Conservation (phyloP, 1,140 invertebrate species). For the Anagrus nilaparvatae region DNA sequence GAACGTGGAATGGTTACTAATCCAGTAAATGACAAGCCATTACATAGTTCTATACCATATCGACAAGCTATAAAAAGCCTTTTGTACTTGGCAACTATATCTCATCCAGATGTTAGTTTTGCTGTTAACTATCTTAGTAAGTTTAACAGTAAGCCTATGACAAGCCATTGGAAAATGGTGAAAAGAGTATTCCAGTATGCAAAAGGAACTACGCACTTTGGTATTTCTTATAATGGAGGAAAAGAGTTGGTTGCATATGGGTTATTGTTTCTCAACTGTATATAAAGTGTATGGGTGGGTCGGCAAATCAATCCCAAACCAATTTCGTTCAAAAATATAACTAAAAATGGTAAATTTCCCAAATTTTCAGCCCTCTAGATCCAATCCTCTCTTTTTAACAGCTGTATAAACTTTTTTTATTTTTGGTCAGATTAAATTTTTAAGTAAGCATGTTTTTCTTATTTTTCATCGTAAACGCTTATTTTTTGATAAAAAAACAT, state of each 20-base stretch:
- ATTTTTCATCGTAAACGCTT: no score
- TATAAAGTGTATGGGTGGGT: no score
- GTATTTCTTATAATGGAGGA: not conserved
- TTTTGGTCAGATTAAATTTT: no score
- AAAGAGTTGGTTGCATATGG: not conserved
- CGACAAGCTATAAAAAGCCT: not conserved
- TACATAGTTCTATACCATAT: not conserved
- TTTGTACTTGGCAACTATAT: not conserved
- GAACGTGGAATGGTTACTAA: not conserved
- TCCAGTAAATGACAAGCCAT: not conserved
- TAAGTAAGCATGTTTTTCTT: no score
- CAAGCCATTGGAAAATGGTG: constrained; percentile 25
- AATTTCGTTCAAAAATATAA: no score
- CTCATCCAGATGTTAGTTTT: constrained; percentile 15
- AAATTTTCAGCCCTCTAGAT: no score
- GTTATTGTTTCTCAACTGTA: no score
- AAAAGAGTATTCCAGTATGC: constrained; percentile 33
- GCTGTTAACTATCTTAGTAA: constrained; percentile 26
- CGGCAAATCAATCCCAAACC: no score
- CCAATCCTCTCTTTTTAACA: no score
- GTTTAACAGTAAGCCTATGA: constrained; percentile 21
- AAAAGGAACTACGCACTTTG: constrained; percentile 23
- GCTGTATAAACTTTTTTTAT: no score
- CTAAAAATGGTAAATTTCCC: no score
- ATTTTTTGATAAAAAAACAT: no score